phyloP scores from a whole-genome alignment of 2,113 vertebrate genomes.

The Budorcas taxicolor region DNA sequence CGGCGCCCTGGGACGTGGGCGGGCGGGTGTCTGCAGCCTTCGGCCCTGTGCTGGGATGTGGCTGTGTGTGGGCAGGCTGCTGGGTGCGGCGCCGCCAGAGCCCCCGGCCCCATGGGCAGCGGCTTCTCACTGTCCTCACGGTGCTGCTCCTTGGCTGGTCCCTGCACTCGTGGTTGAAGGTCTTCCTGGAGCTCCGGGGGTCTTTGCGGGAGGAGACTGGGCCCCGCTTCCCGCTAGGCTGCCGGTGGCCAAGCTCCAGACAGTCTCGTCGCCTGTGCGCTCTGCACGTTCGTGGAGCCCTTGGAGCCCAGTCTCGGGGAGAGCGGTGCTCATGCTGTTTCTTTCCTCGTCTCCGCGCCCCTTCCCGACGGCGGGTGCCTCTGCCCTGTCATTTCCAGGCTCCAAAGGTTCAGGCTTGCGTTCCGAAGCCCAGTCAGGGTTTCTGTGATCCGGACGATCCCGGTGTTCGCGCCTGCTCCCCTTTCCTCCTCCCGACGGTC shows the following conservation, averaged over 20 bases:
- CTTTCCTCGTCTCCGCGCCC: accelerated
- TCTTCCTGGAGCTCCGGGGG: neutral
- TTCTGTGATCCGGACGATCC: neutral
- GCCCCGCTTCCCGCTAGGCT: accelerated
- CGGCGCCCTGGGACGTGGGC: accelerated
- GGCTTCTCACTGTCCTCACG: accelerated
- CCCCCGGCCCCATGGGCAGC: accelerated
- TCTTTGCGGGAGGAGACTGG: neutral
- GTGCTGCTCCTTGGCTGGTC: accelerated
- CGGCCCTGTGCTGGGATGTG: accelerated
- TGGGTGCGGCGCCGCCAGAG: accelerated
- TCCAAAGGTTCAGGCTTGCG: neutral
- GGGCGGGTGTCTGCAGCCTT: too few relatives aligned
- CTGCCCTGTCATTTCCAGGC: accelerated
- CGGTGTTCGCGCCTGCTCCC: neutral
- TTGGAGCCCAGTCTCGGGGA: neutral
- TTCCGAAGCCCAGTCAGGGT: neutral
- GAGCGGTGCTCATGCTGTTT: accelerated
- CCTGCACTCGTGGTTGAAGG: too few relatives aligned
- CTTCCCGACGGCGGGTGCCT: too few relatives aligned
- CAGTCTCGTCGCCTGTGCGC: accelerated
- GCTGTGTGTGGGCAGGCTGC: neutral
- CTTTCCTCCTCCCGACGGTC: neutral
- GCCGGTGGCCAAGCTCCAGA: neutral
- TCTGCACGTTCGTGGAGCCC: neutral